A percentile compares a stretch with the other conserved stretches of the same genome.
These are phyloP conservation scores for Lophius americanus DNA, from an alignment of 2,797 vertebrate species.

Conservation along the genomic window DNA sequence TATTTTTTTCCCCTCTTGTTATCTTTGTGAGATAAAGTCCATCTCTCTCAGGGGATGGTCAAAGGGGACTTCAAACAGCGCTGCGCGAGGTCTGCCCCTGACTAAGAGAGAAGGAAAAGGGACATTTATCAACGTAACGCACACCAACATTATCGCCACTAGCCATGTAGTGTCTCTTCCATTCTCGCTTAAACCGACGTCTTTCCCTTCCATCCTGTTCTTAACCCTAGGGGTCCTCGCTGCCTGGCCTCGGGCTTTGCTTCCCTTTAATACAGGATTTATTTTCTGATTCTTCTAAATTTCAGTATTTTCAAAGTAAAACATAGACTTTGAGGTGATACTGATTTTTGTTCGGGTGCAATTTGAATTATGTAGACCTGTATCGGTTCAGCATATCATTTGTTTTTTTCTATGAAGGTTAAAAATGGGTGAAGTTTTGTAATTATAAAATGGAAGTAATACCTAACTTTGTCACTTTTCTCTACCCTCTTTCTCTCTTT, in stretches of 20 bases:
- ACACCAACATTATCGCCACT: conserved; percentile 74
- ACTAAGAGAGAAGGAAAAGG: conserved; percentile 72
- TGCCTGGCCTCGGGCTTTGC: conserved; percentile 29
- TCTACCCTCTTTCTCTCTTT: conserved; percentile 5
- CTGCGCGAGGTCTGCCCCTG: conserved; percentile 59
- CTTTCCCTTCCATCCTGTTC: conserved; percentile 30
- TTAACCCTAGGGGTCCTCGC: conserved; percentile 5
- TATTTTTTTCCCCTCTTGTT: conserved; percentile 74
- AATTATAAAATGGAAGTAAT: background rate
- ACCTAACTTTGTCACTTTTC: background rate
- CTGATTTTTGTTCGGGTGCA: background rate
- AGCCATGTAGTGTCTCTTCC: conserved; percentile 62
- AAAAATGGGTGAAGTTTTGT: background rate
- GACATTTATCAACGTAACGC: conserved; percentile 83
- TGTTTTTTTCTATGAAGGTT: too few species aligned
- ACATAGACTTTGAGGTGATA: background rate
- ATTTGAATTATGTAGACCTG: background rate
- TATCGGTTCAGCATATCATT: background rate
- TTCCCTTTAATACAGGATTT: background rate
- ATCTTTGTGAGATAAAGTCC: conserved; percentile 81
- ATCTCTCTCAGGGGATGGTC: conserved; percentile 59
- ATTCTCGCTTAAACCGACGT: conserved; percentile 52
- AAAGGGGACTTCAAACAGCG: conserved; percentile 73
- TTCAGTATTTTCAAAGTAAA: background rate
- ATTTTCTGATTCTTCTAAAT: background rate